Evolutionary conservation across 2,113 vertebrate genomes (phyloP).

Genomic region (Centropus bengalensis): DNA sequence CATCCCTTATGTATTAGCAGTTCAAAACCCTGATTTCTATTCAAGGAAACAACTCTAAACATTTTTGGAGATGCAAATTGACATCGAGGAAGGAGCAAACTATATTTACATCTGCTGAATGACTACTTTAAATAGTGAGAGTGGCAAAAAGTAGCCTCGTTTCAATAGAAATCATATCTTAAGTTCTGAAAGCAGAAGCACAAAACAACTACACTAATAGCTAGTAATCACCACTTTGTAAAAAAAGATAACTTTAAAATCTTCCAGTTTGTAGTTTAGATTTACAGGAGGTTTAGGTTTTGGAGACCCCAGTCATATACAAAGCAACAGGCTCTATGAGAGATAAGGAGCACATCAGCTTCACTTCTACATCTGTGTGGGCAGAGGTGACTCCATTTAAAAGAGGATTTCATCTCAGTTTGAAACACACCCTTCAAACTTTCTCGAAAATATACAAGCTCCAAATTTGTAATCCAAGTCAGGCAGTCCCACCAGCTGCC

Average conservation of each 20-base stretch:
- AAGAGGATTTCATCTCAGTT: not conserved
- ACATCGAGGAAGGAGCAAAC: not conserved
- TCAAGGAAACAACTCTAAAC: not conserved
- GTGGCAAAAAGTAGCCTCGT: not conserved
- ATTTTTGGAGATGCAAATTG: not conserved
- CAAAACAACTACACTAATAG: not conserved
- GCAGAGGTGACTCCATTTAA: not conserved
- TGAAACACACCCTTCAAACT: not conserved
- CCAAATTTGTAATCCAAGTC: rapidly evolving
- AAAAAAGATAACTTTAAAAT: not conserved
- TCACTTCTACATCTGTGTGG: not conserved
- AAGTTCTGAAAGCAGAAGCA: not conserved
- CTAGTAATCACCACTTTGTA: not conserved
- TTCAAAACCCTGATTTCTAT: not conserved
- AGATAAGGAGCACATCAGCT: not conserved
- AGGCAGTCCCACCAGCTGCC: not conserved
- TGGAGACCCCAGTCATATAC: not conserved
- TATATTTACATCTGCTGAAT: not conserved
- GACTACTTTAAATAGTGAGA: not conserved
- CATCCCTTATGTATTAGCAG: not conserved
- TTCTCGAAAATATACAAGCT: not conserved
- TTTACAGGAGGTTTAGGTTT: not conserved
- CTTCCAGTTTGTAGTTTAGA: not conserved
- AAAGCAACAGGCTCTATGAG: not conserved
- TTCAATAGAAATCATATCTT: not conserved